Evolutionary conservation across 2,888 invertebrate species (phyloP), one percentile per base, ranked within the genome.

Genomic region (Branchipolynoe longqiensis): DNA sequence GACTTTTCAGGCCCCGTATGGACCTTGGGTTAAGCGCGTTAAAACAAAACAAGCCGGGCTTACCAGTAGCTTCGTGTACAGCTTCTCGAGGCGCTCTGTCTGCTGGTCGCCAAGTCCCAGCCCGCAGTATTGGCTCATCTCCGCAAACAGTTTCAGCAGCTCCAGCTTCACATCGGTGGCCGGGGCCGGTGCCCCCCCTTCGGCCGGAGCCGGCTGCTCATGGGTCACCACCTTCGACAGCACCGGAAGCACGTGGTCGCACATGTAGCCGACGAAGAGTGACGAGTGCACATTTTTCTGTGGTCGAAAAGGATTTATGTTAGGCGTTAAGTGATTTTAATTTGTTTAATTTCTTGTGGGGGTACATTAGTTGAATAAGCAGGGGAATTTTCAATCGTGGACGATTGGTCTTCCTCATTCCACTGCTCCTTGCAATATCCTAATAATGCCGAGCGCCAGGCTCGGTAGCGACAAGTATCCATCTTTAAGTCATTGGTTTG

Each of bases 231-330:
- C 85, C 36, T 89, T 88, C 48, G 90, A 89, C n/a, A 94, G 85
- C 85, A 96, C 95, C 18, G 97, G 96, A 86, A 98, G 94, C 48
- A 98, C 96, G 95, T 97, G 95, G 86, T 96, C 96, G 93, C 97
- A 97, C 92, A 97, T 96, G 93, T 97, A 97, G 58, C 95, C 95
- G 0, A 98, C 96, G 93, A 97, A 98, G 90, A 96, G 96, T 25
- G 96, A 96, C 0, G 98, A 97, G 93, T 97, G 96, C 64, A 97
- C 96, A 94, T 97, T 96, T 87, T 96, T 95, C 98, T 98, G 94
- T 54, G 94, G 22, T 41, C 3, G 48, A 48, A 48, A 48, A 48
- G 8, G 18, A 18, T 12, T 18, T 12, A 48, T 18, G 18, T 48
- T 48, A n/a, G n/a, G n/a, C n/a, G n/a, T n/a, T n/a, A n/a, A n/a